A percentile compares a stretch with the other conserved stretches of the same genome.
Evolutionary conservation across 35 echinoderm and acorn worm species (phyloP).

Genomic region (Ophioderma brevispina): DNA sequence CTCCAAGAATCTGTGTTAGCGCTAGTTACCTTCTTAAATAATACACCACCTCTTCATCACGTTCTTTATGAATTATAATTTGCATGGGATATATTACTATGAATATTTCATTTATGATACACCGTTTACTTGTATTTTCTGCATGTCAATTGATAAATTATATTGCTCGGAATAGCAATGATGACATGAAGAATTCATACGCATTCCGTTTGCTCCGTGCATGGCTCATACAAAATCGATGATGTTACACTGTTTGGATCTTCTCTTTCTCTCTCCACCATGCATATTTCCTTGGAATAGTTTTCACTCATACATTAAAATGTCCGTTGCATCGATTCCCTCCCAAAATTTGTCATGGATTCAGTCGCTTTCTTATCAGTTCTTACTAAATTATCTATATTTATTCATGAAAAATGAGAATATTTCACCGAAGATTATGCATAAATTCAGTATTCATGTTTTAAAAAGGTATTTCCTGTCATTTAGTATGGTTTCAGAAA

Average conservation of each 20-base stretch:
- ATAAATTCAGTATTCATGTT: too few relatives aligned
- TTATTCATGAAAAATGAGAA: neutral
- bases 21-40: neutral
- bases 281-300: neutral
- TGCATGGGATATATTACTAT: conserved; percentile 5
- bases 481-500: too few relatives aligned
- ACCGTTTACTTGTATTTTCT: conserved; percentile 8
- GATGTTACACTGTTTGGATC: neutral
- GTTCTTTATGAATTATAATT: neutral
- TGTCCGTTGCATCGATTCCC: conserved; percentile 2
- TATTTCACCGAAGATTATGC: neutral
- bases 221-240: neutral
- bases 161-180: neutral
- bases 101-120: conserved; percentile 6
- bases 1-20: neutral
- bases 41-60: neutral
- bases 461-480: too few relatives aligned
- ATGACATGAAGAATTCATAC: conserved; percentile 5
- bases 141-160: conserved; percentile 11
- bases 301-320: conserved; percentile 2
- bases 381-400: neutral
- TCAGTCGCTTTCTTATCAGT: neutral
- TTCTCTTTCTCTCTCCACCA: neutral
- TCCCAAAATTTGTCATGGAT: too few relatives aligned
- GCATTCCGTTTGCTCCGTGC: neutral